Base-by-base conservation (phyloP, 2,888 invertebrate species). In the Lasioglossum marginatum region DNA sequence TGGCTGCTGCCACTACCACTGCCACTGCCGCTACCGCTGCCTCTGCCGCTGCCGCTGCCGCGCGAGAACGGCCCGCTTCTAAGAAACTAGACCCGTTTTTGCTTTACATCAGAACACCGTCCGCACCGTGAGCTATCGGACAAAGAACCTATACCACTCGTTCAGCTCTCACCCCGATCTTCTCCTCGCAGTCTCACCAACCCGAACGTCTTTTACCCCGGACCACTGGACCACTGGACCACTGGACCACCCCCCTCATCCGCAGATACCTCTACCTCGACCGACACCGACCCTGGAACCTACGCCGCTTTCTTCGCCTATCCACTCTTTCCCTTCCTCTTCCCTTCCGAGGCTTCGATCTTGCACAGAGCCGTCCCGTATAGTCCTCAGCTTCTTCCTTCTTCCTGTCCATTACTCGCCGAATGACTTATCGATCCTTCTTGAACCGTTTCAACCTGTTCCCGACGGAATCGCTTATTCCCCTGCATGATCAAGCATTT, bases 81-180 rank as follows among this genome's bases (percentile, higher is more conserved):
- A 95, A 95, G 95, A 95, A 95, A 95, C 95, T 95, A 95, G 95
- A 95, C 95, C 91, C 94, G 94, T 95, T 95, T 95, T 95, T 95
- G 94, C 91, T 87, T 86, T 84, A 80, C 83, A 83, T 87, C 90
- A 83, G 86, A 92, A 92, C 93, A 91, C 90, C 90, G 90, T 92
- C 90, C 92, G 91, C 92, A 93, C 91, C 92, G 93, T 93, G 91
- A 92, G 93, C 93, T 93, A 94, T 93, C 92, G 92, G 92, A 92
- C 94, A 93, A 94, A 94, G 94, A 94, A 93, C 91, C 89, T 89
- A 87, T 85, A 89, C 87, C 90, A 89, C 89, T 91, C 89, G 89
- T 91, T 87, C 86, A 40, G 73, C 84, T 63, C 74, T 74, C 71
- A 66, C 77, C 77, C 74, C 73, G 71, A 6, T 45, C 63, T 66